Conservation (phyloP, 2,888 invertebrate species). For the Perdita meconis region DNA sequence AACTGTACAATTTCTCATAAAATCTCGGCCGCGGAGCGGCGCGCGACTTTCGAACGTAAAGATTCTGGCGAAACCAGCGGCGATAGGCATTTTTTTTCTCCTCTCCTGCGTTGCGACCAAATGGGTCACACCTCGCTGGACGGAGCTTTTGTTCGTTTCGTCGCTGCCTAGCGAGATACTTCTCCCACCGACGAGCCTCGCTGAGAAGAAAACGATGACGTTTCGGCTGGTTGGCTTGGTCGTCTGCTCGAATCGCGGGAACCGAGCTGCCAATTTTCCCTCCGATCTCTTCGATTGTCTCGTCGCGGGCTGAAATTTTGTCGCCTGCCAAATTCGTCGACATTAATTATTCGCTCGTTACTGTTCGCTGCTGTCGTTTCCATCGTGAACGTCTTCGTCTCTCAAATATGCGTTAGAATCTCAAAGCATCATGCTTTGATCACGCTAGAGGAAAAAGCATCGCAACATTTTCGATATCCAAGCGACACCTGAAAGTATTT, state of each 20-base stretch:
- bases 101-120: no score
- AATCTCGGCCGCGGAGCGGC: constrained; percentile 52
- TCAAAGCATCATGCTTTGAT: no score
- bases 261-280: background rate
- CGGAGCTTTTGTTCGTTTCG: background rate
- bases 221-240: background rate
- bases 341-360: constrained; percentile 30
- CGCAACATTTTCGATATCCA: no score
- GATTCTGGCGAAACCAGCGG: constrained; percentile 51
- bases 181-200: background rate
- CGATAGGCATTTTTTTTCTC: constrained; percentile 58
- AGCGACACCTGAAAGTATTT: background rate
- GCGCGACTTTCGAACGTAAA: constrained; percentile 43
- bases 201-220: background rate
- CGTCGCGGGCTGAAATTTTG: background rate
- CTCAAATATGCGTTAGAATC: no score
- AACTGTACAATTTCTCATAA: constrained; percentile 74
- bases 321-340: constrained; percentile 34
- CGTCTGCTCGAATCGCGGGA: background rate
- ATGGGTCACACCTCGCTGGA: constrained; percentile 37
- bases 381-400: no score
- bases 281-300: background rate
- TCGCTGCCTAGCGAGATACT: background rate
- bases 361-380: background rate
- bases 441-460: no score